A percentile compares a stretch with the other conserved stretches of the same genome.
Conservation (phyloP, 2,888 invertebrate species). For the Cryptocheilus praepositus region DNA sequence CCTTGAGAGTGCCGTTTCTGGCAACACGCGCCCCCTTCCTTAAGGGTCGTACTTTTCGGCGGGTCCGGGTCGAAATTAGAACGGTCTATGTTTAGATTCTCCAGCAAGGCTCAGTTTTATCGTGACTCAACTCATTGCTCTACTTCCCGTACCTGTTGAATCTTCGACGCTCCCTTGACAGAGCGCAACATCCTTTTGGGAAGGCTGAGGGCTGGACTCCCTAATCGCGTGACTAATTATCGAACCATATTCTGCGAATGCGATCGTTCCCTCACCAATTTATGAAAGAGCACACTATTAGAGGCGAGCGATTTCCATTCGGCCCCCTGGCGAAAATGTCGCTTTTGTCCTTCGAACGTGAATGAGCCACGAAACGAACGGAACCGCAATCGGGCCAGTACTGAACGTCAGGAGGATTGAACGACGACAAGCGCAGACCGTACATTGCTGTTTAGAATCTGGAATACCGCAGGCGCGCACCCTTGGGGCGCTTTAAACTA, state of each 20-base stretch:
- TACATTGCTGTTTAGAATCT: conserved; percentile 47
- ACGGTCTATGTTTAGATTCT: conserved; percentile 14
- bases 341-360: background rate
- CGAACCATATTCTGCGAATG: too few relatives aligned
- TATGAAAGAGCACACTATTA: background rate
- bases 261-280: too few relatives aligned
- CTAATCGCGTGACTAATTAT: too few relatives aligned
- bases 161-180: conserved; percentile 14
- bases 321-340: background rate
- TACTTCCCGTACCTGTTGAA: conserved; percentile 49
- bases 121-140: conserved; percentile 17
- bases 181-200: conserved; percentile 22
- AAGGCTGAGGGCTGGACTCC: too few relatives aligned
- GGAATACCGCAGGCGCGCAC: conserved; percentile 65
- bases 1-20: too few relatives aligned
- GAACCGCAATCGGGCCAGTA: conserved; percentile 36
- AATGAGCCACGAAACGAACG: conserved; percentile 24
- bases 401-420: conserved; percentile 38
- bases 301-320: background rate
- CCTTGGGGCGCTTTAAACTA: conserved; percentile 50
- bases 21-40: too few relatives aligned
- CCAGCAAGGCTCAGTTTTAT: background rate
- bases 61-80: background rate
- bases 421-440: conserved; percentile 35
- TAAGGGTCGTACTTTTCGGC: background rate